Evolutionary conservation across 2,113 vertebrate species (phyloP).

Genomic region (Nesogale talazaci): DNA sequence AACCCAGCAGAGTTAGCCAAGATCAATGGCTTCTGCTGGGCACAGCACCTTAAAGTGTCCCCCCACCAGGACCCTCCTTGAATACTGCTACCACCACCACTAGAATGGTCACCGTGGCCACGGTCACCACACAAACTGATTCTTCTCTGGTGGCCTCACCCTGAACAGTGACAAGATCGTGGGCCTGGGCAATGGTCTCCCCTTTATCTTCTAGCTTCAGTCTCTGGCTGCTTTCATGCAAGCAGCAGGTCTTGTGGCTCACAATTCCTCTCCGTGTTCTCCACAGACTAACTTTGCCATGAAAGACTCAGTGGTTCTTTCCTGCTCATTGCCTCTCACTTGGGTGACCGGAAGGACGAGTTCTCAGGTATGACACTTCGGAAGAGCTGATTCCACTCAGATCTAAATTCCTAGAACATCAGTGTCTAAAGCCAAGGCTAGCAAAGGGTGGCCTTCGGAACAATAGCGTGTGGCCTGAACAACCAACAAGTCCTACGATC

Average conservation of each 20-base stretch:
- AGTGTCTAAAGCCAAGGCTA: neutral
- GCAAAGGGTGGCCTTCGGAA: neutral
- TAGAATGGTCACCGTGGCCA: neutral
- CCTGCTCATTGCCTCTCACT: neutral
- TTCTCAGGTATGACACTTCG: neutral
- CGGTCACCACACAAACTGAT: neutral
- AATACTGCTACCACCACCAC: neutral
- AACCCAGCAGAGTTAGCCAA: neutral
- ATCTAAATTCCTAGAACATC: constrained; percentile 13
- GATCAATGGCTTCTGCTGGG: neutral
- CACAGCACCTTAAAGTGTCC: neutral
- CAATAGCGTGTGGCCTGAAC: neutral
- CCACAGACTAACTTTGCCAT: neutral
- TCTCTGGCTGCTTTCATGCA: neutral
- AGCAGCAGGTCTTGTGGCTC: neutral
- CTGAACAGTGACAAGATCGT: neutral
- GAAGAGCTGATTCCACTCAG: neutral
- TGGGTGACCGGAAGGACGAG: neutral
- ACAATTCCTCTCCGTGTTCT: neutral
- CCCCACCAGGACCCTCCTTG: neutral
- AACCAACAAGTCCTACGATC: neutral
- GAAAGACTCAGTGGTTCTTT: neutral
- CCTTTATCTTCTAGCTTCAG: neutral
- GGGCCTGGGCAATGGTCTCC: neutral
- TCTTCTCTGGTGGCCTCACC: neutral